These are phyloP conservation scores for Coelinius sp. DNA, from an alignment of 2,888 invertebrate species.

Conservation along the genomic window DNA sequence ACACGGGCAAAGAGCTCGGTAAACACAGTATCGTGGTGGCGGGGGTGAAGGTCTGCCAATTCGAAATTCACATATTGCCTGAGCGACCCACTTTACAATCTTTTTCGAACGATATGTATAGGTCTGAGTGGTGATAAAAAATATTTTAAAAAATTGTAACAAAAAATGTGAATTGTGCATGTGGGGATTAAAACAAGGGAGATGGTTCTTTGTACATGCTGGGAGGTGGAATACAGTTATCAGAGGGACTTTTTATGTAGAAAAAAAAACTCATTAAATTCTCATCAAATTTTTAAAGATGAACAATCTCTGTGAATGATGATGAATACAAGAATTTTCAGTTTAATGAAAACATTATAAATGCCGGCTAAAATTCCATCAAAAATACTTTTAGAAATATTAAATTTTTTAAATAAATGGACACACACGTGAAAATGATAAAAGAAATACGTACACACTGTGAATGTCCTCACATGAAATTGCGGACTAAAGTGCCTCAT, in stretches of 20 bases:
- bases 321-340: neutral
- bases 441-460: neutral
- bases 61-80: slow-evolving; percentile 38
- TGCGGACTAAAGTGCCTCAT: neutral
- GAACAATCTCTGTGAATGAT: neutral
- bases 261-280: slow-evolving; percentile 4
- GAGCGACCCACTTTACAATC: slow-evolving; percentile 34
- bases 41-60: no score
- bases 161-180: slow-evolving; percentile 25
- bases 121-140: neutral
- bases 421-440: neutral
- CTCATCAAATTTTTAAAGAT: neutral
- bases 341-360: neutral
- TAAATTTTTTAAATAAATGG: neutral
- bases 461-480: neutral
- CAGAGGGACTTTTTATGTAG: neutral
- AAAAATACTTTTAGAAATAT: neutral
- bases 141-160: neutral
- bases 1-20: slow-evolving; percentile 48
- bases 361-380: neutral
- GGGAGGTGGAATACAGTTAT: neutral
- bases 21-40: slow-evolving; percentile 40
- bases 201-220: slow-evolving; percentile 11
- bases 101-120: neutral
- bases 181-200: slow-evolving; percentile 9